Percentiles rank a stretch among this genome's conserved stretches.
Evolutionary conservation across 1,140 invertebrate species (phyloP).

Genomic region (Chrysomallon squamiferum): DNA sequence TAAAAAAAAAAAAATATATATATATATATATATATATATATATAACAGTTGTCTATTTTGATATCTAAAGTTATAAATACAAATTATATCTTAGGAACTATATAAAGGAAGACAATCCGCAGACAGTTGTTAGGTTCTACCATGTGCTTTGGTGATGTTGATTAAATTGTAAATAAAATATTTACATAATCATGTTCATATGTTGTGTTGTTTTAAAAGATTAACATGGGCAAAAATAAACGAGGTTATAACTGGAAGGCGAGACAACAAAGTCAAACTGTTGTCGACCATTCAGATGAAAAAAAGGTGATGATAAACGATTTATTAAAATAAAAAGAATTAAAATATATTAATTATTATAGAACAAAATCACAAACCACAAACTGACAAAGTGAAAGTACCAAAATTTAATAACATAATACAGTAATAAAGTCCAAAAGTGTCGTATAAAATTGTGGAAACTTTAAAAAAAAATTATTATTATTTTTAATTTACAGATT

Average conservation of each 20-base stretch:
- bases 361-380: not conserved
- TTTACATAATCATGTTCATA: no score
- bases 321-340: slow-evolving; percentile 32
- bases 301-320: slow-evolving; percentile 69
- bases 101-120: no score
- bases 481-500: no score
- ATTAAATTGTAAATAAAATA: no score
- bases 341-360: not conserved
- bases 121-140: no score
- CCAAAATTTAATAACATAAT: not conserved
- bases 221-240: slow-evolving; percentile 28
- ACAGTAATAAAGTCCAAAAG: no score
- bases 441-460: not conserved
- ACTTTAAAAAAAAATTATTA: not conserved
- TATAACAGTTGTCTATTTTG: no score
- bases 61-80: no score
- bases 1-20: no score
- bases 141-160: no score
- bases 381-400: not conserved
- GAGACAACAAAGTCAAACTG: slow-evolving; percentile 72
- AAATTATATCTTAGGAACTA: no score
- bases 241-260: slow-evolving; percentile 75
- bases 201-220: not conserved
- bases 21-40: no score
- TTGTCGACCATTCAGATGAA: slow-evolving; percentile 74